Base-by-base conservation (phyloP, 2,888 invertebrate species). In the Drosophila glabriapex region DNA sequence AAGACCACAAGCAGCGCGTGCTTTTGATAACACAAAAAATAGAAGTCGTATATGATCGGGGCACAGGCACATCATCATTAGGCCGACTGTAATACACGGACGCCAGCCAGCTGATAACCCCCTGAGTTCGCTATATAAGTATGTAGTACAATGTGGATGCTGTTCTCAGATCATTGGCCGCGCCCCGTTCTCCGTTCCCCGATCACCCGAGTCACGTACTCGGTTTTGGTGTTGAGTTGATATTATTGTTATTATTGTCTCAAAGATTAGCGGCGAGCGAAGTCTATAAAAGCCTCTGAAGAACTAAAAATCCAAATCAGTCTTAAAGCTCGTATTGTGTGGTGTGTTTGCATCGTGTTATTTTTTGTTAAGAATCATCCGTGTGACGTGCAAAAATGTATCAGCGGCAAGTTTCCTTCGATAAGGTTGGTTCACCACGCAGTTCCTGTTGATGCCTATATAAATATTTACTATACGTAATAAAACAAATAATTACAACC, bases 371-470 rank as follows among this genome's bases (percentile, higher is more conserved):
- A 43, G n/a, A 60, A 14, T 39, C 29, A 46, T 68, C 35, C 37
- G 60, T 50, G 55, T 33, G 62, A 22, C 35, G 29, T n/a, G 50
- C 28, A 83, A 83, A 89, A 76, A 91, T 92, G 91, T 91, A 91
- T 72, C 88, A 91, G 64, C 89, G 90, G 60, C 91, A 92, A 83
- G 81, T 77, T 49, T 92, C 93, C 63, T 92, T 92, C 74, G 92
- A 92, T 76, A 92, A 93, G 93, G 92, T 92, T 82, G 61, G 66
- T 74, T 53, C n/a, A 54, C 31, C 29, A 62, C 56, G 80, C 63
- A 64, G 35, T 67, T 39, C 33, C 43, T 29, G 12, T n/a, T 25
- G 19, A 31, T 22, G 28, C 3, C n/a, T 28, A 16, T 14, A 9
- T 28, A 55, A 25, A 37, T 39, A 16, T 31, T 16, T 46, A 16